Conservation (phyloP, 2,113 vertebrate species). For the Eidolon helvum region DNA sequence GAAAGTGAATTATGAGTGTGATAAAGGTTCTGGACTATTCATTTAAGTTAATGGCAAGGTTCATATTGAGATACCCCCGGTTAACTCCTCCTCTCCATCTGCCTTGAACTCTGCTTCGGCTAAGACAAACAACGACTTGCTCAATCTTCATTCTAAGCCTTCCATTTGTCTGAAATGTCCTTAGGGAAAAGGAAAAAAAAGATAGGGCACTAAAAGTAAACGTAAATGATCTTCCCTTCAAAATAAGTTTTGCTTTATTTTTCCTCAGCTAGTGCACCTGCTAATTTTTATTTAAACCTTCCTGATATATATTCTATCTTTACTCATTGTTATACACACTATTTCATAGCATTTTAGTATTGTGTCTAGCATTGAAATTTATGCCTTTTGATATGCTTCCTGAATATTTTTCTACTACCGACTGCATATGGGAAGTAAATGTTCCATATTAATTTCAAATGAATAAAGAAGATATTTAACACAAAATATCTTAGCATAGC, state of each 20-base stretch:
- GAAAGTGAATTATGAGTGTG: conserved; percentile 43
- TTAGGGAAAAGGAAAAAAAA: not conserved
- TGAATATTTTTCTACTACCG: not conserved
- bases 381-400: not conserved
- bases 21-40: conserved; percentile 27
- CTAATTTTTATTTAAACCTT: not conserved
- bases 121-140: not conserved
- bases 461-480: not conserved
- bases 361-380: not conserved
- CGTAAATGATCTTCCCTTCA: not conserved
- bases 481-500: not conserved
- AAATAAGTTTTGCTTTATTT: not conserved
- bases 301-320: not conserved
- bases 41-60: conserved; percentile 38
- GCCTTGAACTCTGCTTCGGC: not conserved
- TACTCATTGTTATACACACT: not conserved
- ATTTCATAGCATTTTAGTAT: not conserved
- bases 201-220: not conserved
- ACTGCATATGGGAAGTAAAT: not conserved
- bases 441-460: not conserved
- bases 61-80: not conserved
- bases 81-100: not conserved
- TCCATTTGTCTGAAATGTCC: not conserved
- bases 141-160: not conserved
- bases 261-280: not conserved